Conservation (phyloP, 2,113 vertebrate species). For the Pangasianodon hypophthalmus region DNA sequence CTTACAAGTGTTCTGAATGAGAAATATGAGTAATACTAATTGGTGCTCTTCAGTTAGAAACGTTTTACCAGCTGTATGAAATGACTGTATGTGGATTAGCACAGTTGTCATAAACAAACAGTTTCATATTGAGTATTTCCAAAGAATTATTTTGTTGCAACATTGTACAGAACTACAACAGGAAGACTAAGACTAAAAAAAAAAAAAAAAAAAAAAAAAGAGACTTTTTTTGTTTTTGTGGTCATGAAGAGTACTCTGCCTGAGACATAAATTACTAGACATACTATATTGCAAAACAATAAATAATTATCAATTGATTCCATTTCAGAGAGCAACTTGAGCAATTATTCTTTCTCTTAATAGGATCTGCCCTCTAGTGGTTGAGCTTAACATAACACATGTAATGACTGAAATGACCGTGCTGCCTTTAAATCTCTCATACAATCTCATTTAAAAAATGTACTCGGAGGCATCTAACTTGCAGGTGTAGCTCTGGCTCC, state of each 20-base stretch:
- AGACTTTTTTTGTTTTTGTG: background rate
- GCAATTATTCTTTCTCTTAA: background rate
- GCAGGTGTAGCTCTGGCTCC: background rate
- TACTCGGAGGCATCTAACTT: background rate
- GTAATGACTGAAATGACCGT: background rate
- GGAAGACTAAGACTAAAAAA: no score
- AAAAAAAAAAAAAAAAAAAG: background rate
- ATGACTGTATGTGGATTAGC: background rate
- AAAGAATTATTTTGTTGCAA: background rate
- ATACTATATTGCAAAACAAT: background rate
- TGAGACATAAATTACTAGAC: background rate
- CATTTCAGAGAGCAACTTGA: background rate
- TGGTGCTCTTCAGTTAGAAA: background rate
- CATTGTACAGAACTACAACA: background rate
- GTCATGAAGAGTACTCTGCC: background rate
- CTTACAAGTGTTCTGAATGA: background rate
- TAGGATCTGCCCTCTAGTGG: slow-evolving; percentile 47
- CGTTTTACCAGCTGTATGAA: background rate
- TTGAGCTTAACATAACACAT: background rate
- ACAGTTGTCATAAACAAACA: background rate
- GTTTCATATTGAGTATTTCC: background rate
- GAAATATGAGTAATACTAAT: background rate
- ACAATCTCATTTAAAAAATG: background rate
- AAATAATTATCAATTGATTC: background rate
- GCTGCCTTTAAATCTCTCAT: background rate